A percentile compares a stretch with the other conserved stretches of the same genome.
Evolutionary conservation across 2,797 vertebrate species (phyloP).

Genomic region (Gobionotothen gibberifrons): DNA sequence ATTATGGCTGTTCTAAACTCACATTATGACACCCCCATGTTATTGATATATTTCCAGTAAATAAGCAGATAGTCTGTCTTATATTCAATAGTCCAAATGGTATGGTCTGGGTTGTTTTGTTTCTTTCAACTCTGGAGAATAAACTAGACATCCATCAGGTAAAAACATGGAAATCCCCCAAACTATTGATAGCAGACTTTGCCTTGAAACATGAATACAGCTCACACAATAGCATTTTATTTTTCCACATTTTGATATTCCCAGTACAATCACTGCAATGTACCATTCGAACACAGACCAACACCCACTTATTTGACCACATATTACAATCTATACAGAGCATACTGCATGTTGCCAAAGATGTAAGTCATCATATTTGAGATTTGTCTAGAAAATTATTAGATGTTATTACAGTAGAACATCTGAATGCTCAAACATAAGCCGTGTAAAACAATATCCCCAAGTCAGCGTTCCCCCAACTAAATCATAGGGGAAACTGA

Average conservation of each 20-base stretch:
- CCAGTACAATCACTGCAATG: constrained; percentile 39
- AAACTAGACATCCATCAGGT: not conserved
- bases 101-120: not conserved
- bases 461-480: constrained; percentile 8
- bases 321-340: constrained; percentile 15
- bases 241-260: constrained; percentile 45
- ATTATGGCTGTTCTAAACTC: not conserved
- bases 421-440: constrained; percentile 27
- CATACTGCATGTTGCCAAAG: constrained; percentile 32
- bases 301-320: constrained; percentile 9
- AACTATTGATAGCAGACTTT: constrained; percentile 15
- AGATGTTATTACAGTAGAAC: constrained; percentile 46
- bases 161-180: constrained; percentile 52
- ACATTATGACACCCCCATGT: not conserved
- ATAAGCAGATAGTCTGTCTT: too few species aligned
- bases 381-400: constrained; percentile 59
- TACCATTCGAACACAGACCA: constrained; percentile 34
- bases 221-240: constrained; percentile 30
- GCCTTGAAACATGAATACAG: constrained; percentile 29
- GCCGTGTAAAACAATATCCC: constrained; percentile 59
- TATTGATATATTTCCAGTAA: not conserved
- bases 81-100: too few species aligned
- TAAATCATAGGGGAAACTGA: not conserved
- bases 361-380: constrained; percentile 36
- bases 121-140: not conserved